Evolutionary conservation across 2,113 vertebrate genomes (phyloP).

Genomic region (Phalacrocorax carbo): DNA sequence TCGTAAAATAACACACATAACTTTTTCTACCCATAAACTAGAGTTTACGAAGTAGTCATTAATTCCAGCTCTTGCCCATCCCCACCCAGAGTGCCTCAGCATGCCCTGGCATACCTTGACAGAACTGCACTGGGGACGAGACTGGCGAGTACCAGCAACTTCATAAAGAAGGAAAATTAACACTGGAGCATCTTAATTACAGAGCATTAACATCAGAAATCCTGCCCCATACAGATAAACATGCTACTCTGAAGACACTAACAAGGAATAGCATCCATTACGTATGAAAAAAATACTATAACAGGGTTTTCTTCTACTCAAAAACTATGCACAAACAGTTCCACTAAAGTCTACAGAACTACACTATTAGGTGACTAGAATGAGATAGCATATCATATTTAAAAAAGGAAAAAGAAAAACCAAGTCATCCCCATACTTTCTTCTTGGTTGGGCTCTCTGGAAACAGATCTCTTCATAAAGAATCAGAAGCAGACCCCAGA

Average conservation of each 20-base stretch:
- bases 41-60: not conserved
- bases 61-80: not conserved
- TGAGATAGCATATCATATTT: not conserved
- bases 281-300: not conserved
- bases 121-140: rapidly evolving
- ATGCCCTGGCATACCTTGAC: not conserved
- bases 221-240: not conserved
- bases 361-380: not conserved
- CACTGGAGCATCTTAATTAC: not conserved
- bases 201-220: not conserved
- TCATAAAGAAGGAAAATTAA: not conserved
- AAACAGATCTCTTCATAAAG: not conserved
- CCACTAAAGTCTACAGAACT: not conserved
- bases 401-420: not conserved
- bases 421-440: not conserved
- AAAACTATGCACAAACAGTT: not conserved
- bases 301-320: not conserved
- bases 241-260: not conserved
- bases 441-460: not conserved
- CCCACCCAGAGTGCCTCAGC: too few relatives aligned
- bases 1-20: not conserved
- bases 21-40: not conserved
- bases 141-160: not conserved
- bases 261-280: not conserved
- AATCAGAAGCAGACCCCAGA: not conserved